phyloP scores from a whole-genome alignment of 2,113 vertebrate genomes.

The Lophotis ruficrista region DNA sequence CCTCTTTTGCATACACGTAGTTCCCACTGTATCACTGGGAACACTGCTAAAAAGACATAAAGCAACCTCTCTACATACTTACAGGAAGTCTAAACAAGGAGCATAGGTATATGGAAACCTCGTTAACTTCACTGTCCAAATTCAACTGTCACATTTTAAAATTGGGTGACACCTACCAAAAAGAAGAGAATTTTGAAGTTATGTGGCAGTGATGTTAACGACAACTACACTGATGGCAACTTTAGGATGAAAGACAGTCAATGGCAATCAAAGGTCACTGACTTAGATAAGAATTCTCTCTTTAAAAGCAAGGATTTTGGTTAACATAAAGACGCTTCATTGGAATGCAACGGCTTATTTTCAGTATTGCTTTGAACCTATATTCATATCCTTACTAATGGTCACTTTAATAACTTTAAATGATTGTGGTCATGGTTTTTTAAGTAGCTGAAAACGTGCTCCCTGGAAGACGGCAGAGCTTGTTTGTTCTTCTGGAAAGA shows the following conservation, averaged over 20 bases:
- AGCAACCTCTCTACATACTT: neutral
- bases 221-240: neutral
- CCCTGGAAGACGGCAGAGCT: neutral
- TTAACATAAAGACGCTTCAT: neutral
- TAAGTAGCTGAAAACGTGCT: neutral
- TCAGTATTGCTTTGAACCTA: neutral
- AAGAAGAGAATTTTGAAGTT: neutral
- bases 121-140: neutral
- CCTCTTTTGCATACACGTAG: fast-evolving
- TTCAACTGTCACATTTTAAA: neutral
- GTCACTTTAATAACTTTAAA: neutral
- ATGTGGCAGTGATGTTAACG: neutral
- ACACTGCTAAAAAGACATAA: neutral
- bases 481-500: neutral
- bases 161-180: neutral
- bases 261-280: neutral
- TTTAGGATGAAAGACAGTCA: neutral
- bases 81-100: neutral
- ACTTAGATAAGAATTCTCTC: neutral
- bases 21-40: neutral
- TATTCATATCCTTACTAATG: neutral
- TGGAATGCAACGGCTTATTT: neutral
- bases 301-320: neutral
- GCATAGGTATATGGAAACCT: neutral
- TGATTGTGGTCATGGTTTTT: neutral